Evolutionary conservation across 2,113 vertebrate genomes (phyloP).

Genomic region (Aramus guarauna): DNA sequence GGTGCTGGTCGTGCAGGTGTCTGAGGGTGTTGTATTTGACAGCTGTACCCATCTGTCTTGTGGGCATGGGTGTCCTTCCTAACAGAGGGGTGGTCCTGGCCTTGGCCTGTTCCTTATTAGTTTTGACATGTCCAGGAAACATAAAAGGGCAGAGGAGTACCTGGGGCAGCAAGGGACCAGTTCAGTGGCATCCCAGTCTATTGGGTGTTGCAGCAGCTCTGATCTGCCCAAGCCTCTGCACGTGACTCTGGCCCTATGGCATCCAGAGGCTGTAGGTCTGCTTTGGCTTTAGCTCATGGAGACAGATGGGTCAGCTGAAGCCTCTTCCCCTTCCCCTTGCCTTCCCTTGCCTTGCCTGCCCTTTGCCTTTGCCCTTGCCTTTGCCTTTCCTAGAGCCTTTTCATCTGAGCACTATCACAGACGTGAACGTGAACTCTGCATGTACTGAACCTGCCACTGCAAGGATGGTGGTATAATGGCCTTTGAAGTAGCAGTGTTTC

Average conservation of each 20-base stretch:
- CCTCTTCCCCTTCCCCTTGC: too few species aligned
- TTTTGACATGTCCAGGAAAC: neutral
- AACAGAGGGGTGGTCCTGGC: neutral
- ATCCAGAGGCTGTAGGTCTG: neutral
- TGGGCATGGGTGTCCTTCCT: neutral
- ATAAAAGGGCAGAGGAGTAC: neutral
- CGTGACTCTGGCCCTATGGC: neutral
- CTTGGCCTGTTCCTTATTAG: neutral
- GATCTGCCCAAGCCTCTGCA: neutral
- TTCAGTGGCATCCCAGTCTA: neutral
- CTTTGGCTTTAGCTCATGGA: neutral
- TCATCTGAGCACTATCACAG: neutral
- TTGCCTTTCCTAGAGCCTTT: too few species aligned
- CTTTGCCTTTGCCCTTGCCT: too few species aligned
- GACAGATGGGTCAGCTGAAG: neutral
- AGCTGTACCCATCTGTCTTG: neutral
- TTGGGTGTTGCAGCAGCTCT: neutral
- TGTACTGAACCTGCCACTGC: neutral
- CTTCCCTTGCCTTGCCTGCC: too few species aligned
- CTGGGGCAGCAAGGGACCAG: neutral
- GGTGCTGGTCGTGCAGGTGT: neutral
- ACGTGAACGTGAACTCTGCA: fast-evolving
- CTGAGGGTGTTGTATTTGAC: neutral
- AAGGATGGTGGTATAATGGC: neutral
- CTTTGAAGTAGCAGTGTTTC: neutral